Evolutionary conservation across 2,888 invertebrate species (phyloP).

Genomic region (Parnassius apollo): DNA sequence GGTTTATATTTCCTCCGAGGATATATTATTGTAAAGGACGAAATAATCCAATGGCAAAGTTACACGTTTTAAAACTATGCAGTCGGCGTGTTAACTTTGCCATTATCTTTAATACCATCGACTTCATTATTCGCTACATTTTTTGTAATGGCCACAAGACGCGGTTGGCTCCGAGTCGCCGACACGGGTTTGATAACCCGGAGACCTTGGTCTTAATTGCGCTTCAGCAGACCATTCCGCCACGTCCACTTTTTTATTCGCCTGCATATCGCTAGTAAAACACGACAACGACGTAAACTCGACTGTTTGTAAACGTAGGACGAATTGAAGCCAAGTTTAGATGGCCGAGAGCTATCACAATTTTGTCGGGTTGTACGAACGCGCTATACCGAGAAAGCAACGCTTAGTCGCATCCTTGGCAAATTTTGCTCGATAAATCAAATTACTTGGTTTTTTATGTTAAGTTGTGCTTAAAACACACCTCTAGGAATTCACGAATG

Average conservation of each 20-base stretch:
- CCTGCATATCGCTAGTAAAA: conserved; percentile 79
- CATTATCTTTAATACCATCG: conserved; percentile 79
- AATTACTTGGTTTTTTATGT: conserved; percentile 46
- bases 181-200: conserved; percentile 80
- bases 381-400: conserved; percentile 68
- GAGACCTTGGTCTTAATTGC: conserved; percentile 82
- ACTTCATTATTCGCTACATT: conserved; percentile 75
- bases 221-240: conserved; percentile 76
- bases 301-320: conserved; percentile 60
- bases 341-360: conserved; percentile 49
- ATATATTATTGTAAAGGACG: conserved; percentile 40
- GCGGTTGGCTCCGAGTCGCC: conserved; percentile 66
- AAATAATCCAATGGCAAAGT: conserved; percentile 24
- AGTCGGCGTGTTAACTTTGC: conserved; percentile 66
- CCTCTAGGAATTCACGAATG: too few relatives aligned
- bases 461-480: too few relatives aligned
- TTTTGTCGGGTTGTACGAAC: conserved; percentile 56
- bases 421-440: conserved; percentile 56
- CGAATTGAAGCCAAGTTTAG: conserved; percentile 54
- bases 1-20: conserved; percentile 11
- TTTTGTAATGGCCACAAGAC: conserved; percentile 72
- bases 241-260: conserved; percentile 77
- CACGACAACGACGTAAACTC: conserved; percentile 66
- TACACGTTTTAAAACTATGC: conserved; percentile 53
- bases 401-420: conserved; percentile 44